These are phyloP conservation scores for Epinephelus moara DNA, from an alignment of 2,113 vertebrate genomes.

Conservation along the genomic window DNA sequence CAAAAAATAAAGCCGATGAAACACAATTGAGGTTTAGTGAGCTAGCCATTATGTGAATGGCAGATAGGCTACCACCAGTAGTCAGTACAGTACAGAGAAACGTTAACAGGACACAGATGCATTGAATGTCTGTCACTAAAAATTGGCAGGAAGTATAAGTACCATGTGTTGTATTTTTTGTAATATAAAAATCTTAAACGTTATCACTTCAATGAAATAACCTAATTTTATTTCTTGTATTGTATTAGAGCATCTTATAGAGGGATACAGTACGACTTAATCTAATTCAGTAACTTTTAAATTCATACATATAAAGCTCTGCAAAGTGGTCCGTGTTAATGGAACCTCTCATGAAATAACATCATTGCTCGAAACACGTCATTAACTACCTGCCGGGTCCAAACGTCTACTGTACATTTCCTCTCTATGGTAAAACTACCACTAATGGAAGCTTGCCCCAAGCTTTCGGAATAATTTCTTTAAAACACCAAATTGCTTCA, in stretches of 20 bases:
- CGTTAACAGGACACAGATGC: background rate
- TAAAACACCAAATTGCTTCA: background rate
- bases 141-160: background rate
- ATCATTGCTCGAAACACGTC: slow-evolving; percentile 7
- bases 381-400: background rate
- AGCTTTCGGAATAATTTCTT: background rate
- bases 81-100: too few species aligned
- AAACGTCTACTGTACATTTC: background rate
- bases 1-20: too few species aligned
- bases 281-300: background rate
- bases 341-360: background rate
- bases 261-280: background rate
- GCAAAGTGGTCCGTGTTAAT: slow-evolving; percentile 2
- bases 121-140: background rate
- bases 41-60: background rate
- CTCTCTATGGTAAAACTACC: background rate
- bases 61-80: too few species aligned
- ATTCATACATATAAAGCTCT: background rate
- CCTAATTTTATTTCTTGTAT: background rate
- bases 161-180: background rate
- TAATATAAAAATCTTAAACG: background rate
- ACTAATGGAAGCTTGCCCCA: background rate
- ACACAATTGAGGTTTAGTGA: background rate
- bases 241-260: background rate
- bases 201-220: background rate